A percentile compares a stretch with the other conserved stretches of the same genome.
These are phyloP conservation scores for Cheumatopsyche charites DNA, from an alignment of 1,140 invertebrate genomes.

Conservation along the genomic window DNA sequence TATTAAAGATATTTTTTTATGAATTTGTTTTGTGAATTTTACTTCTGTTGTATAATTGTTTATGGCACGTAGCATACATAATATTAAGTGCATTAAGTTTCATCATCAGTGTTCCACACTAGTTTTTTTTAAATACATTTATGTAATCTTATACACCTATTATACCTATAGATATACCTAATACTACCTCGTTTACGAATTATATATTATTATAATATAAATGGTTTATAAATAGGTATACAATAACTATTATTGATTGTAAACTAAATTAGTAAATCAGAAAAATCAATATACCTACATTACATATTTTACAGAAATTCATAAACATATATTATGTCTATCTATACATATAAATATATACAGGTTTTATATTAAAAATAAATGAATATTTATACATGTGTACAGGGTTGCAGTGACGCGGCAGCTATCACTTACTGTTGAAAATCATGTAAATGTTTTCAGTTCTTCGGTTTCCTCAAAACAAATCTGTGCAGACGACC, in stretches of 20 bases:
- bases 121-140: constrained; percentile 1
- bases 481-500: no score
- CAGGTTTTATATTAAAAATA: not conserved
- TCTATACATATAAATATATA: constrained; percentile 26
- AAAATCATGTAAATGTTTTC: no score
- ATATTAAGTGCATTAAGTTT: constrained; percentile 11
- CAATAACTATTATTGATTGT: constrained; percentile 32
- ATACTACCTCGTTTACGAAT: constrained; percentile 49
- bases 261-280: constrained; percentile 25
- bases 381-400: constrained; percentile 15
- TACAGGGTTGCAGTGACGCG: not conserved
- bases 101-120: constrained; percentile 6
- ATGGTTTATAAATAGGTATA: constrained; percentile 44
- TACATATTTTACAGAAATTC: constrained; percentile 10
- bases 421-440: no score
- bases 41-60: no score
- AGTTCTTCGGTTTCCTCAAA: no score
- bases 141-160: constrained; percentile 17
- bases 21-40: no score
- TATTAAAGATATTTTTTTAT: no score
- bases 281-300: constrained; percentile 21
- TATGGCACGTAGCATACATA: no score
- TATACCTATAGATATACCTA: constrained; percentile 41
- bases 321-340: constrained; percentile 2
- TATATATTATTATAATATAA: constrained; percentile 48